Evolutionary conservation across 2,888 invertebrate species (phyloP).

Genomic region (Drosophila monieri): DNA sequence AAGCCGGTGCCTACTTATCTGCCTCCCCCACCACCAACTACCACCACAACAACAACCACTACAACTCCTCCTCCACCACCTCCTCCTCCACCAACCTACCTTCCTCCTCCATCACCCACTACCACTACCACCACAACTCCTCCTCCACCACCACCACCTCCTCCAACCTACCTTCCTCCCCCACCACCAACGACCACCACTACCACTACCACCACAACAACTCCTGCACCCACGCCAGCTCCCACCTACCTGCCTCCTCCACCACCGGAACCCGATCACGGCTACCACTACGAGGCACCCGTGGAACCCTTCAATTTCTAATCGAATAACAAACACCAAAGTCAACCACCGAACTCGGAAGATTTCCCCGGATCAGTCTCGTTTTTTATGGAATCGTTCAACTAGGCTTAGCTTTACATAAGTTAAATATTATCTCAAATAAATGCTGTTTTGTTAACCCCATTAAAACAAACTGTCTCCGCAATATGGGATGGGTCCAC

Average conservation of each 20-base stretch:
- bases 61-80: constrained; percentile 54
- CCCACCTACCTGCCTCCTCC: constrained; percentile 67
- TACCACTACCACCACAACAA: constrained; percentile 54
- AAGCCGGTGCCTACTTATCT: constrained; percentile 46
- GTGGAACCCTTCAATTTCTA: constrained; percentile 63
- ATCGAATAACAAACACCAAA: constrained; percentile 11
- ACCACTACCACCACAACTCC: constrained; percentile 36
- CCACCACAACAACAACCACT: constrained; percentile 45
- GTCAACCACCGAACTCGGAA: constrained; percentile 17
- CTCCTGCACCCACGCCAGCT: constrained; percentile 64
- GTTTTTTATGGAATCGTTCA: constrained; percentile 27
- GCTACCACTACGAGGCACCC: constrained; percentile 67
- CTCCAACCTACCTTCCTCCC: constrained; percentile 60
- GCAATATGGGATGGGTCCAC: constrained; percentile 11
- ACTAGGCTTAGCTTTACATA: constrained; percentile 51
- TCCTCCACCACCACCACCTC: constrained; percentile 52
- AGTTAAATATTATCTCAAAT: constrained; percentile 56
- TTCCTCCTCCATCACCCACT: constrained; percentile 55
- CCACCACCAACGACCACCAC: constrained; percentile 52
- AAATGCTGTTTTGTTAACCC: constrained; percentile 65
- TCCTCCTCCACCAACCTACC: constrained; percentile 56
- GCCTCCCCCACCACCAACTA: constrained; percentile 43
- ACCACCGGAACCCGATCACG: constrained; percentile 52
- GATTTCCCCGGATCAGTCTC: constrained; percentile 30
- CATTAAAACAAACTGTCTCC: constrained; percentile 40